Evolutionary conservation across 2,888 invertebrate genomes (phyloP), one percentile per base, ranked within the genome.

Genomic region (Drosophila ezoana): DNA sequence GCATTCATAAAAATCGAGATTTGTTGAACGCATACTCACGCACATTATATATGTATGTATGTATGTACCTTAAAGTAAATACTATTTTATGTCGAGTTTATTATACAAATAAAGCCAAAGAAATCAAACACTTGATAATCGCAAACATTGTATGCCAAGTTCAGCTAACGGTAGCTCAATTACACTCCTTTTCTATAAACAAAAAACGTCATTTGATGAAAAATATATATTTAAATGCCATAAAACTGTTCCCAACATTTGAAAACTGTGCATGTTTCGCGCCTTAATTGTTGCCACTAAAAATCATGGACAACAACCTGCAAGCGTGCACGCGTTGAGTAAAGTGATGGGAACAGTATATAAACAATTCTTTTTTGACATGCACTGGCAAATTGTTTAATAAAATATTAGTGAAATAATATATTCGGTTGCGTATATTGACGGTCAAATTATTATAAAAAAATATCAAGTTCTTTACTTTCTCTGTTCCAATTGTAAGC

Each of bases 91-190:
- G 80, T 83, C 72, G 71, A 67, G 51, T 65, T 72, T 79, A 49
- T 84, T 52, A 32, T 52, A 28, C 4, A 32, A 35, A 52, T 52
- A 41, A 33, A 60, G 79, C 82, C 89, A 82, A 82, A 82, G 89
- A 89, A 79, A 63, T 23, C 18, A 10, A 23, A 20, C 18, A 10
- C n/a, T 28, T 28, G 28, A 28, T 2, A 8, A 28, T 28, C 2
- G 28, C 14, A n/a, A 4, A n/a, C 11, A 32, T 9, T 16, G 13
- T 37, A 37, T 4, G 2, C 4, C 28, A 49, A 28, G 14, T 18
- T 4, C 37, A 37, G 37, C 11, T n/a, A 28, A 35, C 35, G 45
- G 8, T n/a, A 28, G 20, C 35, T 20, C 10, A 51, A 51, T 10
- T 4, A 10, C 23, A n/a, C n/a, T n/a, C n/a, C n/a, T n/a, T n/a